phyloP scores from a whole-genome alignment of 2,113 vertebrate genomes.

The Protobothrops flavoviridis region DNA sequence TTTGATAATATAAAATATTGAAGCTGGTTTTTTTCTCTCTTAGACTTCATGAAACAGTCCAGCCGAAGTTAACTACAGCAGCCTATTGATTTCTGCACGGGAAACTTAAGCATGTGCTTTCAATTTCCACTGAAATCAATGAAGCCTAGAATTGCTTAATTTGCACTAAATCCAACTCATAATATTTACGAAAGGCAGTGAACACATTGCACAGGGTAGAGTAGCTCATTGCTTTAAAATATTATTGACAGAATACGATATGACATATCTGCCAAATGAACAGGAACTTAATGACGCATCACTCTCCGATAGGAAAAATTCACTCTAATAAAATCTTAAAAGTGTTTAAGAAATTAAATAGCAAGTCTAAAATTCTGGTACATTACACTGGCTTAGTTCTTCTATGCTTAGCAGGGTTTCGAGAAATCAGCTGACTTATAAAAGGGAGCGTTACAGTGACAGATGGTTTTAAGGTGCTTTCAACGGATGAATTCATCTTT shows the following conservation, averaged over 20 bases:
- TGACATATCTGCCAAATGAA: constrained; percentile 6
- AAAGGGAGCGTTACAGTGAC: constrained; percentile 39
- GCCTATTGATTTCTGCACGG: not conserved
- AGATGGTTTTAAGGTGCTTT: constrained; percentile 27
- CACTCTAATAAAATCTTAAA: constrained; percentile 20
- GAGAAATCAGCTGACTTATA: constrained; percentile 46
- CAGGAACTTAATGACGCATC: not conserved
- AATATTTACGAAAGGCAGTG: not conserved
- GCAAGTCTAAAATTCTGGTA: constrained; percentile 19
- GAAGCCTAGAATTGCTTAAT: not conserved
- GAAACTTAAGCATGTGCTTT: not conserved
- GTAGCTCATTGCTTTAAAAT: not conserved
- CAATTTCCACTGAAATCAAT: not conserved
- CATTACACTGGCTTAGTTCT: constrained; percentile 44
- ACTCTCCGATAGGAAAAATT: constrained; percentile 13
- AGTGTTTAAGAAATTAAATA: constrained; percentile 46
- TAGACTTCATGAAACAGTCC: not conserved
- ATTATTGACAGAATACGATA: not conserved
- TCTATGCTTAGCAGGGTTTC: constrained; percentile 24
- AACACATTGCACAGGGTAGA: not conserved
- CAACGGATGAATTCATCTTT: constrained; percentile 27
- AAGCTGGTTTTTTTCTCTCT: not conserved
- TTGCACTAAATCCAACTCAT: not conserved
- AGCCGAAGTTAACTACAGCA: not conserved
- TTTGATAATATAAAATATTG: not conserved